Conservation (phyloP, 2,888 invertebrate genomes). For the Molorchus minor region DNA sequence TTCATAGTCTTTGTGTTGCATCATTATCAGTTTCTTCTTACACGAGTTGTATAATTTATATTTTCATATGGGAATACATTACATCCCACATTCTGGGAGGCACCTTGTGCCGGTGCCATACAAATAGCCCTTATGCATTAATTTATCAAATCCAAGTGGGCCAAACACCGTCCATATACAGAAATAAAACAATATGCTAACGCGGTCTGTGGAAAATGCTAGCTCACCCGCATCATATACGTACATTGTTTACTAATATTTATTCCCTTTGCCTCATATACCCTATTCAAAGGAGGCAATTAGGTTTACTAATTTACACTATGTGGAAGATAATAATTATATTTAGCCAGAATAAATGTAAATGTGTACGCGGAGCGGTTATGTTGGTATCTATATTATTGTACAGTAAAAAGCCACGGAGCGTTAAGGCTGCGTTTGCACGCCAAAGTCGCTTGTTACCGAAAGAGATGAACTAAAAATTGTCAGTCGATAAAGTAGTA, state of each 20-base stretch:
- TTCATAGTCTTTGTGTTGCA: constrained; percentile 27
- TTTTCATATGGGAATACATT: constrained; percentile 44
- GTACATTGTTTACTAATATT: constrained; percentile 28
- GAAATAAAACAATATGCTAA: constrained; percentile 36
- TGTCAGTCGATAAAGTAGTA: too few relatives aligned
- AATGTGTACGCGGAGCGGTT: too few relatives aligned
- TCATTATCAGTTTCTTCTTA: constrained; percentile 26
- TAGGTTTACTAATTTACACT: not conserved
- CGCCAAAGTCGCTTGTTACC: too few relatives aligned
- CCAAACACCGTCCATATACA: constrained; percentile 29
- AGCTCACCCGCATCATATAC: constrained; percentile 33
- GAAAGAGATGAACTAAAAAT: too few relatives aligned
- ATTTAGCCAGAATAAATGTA: too few relatives aligned
- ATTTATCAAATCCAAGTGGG: constrained; percentile 40
- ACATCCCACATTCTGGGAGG: constrained; percentile 44
- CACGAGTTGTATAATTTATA: constrained; percentile 42
- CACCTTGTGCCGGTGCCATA: constrained; percentile 37
- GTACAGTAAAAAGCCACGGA: too few relatives aligned
- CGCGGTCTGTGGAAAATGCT: constrained; percentile 19
- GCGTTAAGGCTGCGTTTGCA: too few relatives aligned
- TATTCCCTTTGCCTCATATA: constrained; percentile 1
- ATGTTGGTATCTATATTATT: too few relatives aligned
- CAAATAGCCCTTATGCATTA: constrained; percentile 44
- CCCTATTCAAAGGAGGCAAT: not conserved
- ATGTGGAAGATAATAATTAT: not conserved